Conservation (phyloP, 2,797 vertebrate genomes). For the Mus caroli region DNA sequence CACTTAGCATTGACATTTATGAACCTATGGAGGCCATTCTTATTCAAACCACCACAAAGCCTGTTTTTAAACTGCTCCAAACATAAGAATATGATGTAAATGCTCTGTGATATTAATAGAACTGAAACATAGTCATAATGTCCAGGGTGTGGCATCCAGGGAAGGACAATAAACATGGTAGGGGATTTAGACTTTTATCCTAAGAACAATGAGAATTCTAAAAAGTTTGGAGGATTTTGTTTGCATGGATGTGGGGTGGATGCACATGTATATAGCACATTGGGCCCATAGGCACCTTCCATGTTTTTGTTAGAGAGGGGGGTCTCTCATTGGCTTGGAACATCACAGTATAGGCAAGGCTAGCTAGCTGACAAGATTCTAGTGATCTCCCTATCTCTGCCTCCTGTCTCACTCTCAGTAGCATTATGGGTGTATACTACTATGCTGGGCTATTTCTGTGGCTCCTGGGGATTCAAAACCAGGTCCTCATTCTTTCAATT, state of each 20-base stretch:
- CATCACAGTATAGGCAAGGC: background rate
- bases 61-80: background rate
- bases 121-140: conserved; percentile 57
- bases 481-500: background rate
- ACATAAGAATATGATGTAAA: background rate
- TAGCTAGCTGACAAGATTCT: background rate
- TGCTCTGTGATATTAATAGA: conserved; percentile 41
- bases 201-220: conserved; percentile 62
- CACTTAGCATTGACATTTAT: background rate
- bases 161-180: conserved; percentile 35
- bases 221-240: background rate
- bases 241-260: background rate
- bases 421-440: background rate
- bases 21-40: background rate
- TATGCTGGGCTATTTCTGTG: background rate
- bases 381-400: background rate
- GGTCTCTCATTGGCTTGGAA: background rate
- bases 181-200: conserved; percentile 42
- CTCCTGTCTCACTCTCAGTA: background rate
- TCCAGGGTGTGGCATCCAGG: background rate
- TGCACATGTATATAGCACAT: background rate
- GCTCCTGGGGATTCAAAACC: background rate
- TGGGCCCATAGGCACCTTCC: background rate
- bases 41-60: background rate
- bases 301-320: background rate